Base-by-base conservation (phyloP, 2,113 vertebrate species). In the Crypturellus undulatus region DNA sequence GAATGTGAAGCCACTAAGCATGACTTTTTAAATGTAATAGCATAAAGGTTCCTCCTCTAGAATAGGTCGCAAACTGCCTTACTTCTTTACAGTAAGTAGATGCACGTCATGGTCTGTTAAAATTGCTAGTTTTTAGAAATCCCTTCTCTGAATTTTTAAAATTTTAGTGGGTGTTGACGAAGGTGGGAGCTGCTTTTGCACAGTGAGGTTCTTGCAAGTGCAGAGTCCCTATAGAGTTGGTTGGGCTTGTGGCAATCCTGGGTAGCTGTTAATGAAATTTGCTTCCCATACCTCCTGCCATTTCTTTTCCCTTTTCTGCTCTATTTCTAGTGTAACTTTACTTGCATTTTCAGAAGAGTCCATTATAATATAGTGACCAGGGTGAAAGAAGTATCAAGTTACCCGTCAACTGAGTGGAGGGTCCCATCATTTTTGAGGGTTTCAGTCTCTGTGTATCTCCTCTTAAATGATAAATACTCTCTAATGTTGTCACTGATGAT, bases 181-280 rank as follows among this genome's bases (percentile, higher is more conserved):
- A 82, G 80, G 89, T 67, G 79, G 79, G 79, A 92, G 76, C 91
- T 85, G 87, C 90, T 92, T 93, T 71, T 83, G 78, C 93, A 56
- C 93, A 77, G 71, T 91, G 75, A 91, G 54, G 30, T 81, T 85
- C 67, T 49, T 76, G 81, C 51, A 87, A 89, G 67, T 20, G 52
- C n/a, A 90, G 88, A 91, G 65, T 42, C 52, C 49, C 10, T 80
- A 62, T 26, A 25, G 70, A 79, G 40, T 52, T 90, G 52, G 7
- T 32, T 68, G 52, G 69, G 38, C 52, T 87, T 30, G 65, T 59
- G 69, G 63, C 81, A 83, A 70, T 20, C 16, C n/a, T 8, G 0
- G 13, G 34, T 63, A 54, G 76, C 64, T 90, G 40, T 64, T 36
- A 73, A 82, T 60, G n/a, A 40, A 52, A 81, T 89, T 84, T 4